A percentile compares a stretch with the other conserved stretches of the same genome.
These are phyloP conservation scores for Cosmopolites sordidus DNA, from an alignment of 2,888 invertebrate genomes.

Conservation along the genomic window DNA sequence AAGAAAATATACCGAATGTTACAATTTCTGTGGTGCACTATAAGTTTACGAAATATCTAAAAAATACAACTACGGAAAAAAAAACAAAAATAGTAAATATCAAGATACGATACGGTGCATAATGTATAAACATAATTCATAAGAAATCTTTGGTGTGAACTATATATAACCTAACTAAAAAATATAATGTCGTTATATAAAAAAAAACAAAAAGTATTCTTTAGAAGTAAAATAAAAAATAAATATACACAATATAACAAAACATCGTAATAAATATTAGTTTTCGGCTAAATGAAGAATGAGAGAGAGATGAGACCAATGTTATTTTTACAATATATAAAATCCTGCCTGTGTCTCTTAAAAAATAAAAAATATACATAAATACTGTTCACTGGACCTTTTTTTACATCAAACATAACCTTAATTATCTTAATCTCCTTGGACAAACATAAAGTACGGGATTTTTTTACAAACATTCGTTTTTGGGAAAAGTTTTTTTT, in stretches of 20 bases:
- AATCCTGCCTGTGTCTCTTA: background rate
- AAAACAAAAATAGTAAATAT: conserved; percentile 1
- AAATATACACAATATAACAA: conserved; percentile 22
- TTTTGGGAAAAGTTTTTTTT: background rate
- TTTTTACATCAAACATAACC: background rate
- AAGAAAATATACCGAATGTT: too few species aligned
- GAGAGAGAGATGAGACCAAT: background rate
- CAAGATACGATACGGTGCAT: conserved; percentile 41
- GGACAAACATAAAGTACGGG: too few species aligned
- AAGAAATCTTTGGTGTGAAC: conserved; percentile 49
- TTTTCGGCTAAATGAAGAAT: background rate
- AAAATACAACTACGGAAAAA: conserved; percentile 17
- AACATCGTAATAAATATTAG: conserved; percentile 3
- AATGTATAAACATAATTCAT: conserved; percentile 37
- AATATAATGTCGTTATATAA: conserved; percentile 43
- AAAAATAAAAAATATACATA: background rate
- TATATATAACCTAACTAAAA: conserved; percentile 39
- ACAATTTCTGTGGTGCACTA: conserved; percentile 7
- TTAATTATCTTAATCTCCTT: background rate
- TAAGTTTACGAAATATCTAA: conserved; percentile 17
- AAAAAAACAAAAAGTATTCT: conserved; percentile 32
- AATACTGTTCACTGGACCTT: conserved; percentile 1
- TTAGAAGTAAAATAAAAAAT: conserved; percentile 13
- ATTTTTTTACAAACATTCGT: background rate
- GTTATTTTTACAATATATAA: background rate